Conservation (phyloP, 1,140 invertebrate species). For the Zelostemma sp. region DNA sequence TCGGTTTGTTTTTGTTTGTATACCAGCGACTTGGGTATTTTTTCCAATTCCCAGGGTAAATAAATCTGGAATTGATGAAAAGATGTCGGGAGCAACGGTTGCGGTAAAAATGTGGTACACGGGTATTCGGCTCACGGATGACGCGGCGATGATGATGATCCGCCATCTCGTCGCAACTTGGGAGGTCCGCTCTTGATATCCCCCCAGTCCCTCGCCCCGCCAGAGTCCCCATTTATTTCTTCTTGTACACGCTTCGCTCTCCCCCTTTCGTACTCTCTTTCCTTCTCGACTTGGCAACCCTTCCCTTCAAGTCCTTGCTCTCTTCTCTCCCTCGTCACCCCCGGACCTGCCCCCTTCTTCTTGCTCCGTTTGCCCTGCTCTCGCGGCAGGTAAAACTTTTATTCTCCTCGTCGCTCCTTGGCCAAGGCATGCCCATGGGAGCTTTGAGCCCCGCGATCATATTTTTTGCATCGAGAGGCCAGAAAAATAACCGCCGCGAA, state of each 20-base stretch:
- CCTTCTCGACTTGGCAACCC: constrained; percentile 47
- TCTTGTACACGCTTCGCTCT: constrained; percentile 64
- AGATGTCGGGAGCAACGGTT: constrained; percentile 32
- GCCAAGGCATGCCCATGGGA: constrained; percentile 55
- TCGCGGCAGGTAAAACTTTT: constrained; percentile 57
- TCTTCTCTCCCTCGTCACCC: constrained; percentile 34
- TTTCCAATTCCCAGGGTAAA: no score
- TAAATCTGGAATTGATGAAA: no score
- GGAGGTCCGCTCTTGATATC: constrained; percentile 71
- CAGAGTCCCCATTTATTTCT: constrained; percentile 58
- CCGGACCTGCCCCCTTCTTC: constrained; percentile 40
- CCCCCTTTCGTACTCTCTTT: constrained; percentile 28
- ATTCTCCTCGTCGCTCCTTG: constrained; percentile 49
- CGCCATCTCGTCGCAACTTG: constrained; percentile 70
- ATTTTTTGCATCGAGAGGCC: constrained; percentile 60
- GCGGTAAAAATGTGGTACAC: constrained; percentile 53
- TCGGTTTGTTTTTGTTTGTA: neutral
- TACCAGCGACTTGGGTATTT: no score
- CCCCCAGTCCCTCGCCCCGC: constrained; percentile 48
- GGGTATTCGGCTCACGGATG: constrained; percentile 66
- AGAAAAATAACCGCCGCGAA: constrained; percentile 48
- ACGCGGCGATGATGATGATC: constrained; percentile 70
- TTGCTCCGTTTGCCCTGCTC: constrained; percentile 16
- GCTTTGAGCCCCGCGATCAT: constrained; percentile 56
- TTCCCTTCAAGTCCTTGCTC: constrained; percentile 50